Base-by-base conservation (phyloP, 2,113 vertebrate species). In the Orthonyx spaldingii region DNA sequence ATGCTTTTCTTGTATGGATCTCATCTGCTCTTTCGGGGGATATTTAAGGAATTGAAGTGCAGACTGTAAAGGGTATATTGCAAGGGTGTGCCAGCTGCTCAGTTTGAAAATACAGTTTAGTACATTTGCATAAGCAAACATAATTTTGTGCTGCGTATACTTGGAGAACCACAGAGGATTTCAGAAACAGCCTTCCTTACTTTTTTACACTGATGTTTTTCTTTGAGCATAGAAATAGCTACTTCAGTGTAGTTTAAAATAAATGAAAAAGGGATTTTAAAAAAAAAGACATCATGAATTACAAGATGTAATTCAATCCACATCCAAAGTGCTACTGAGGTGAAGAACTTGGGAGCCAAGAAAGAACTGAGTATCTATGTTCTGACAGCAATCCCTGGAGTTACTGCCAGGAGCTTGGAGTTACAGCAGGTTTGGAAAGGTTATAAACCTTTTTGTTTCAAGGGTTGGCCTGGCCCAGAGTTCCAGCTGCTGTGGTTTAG, bases 71-170 rank as follows among this genome's bases (percentile, higher is more conserved):
- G 81, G 89, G 68, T 90, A 12, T 56, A 9, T 77, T 86, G 72
- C 76, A 94, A 90, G 95, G 80, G 68, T 89, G 86, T 92, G 86
- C 94, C 95, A 90, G 95, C 96, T 97, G 93, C 84, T 94, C 2
- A 0, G 59, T 42, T 89, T 78, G 76, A 84, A 72, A 87, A 59
- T 66, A 63, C 7, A 66, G 56, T 87, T 95, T 52, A 47, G 80
- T 74, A 26, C 0, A 28, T 87, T 93, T 85, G 66, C 78, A 76
- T 76, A 95, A 94, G 74, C 78, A 82, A 96, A 76, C 28, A 4
- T 66, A 63, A 86, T 95, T 94, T 92, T 10, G 32, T 92, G 42
- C 76, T 66, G 42, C 52, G 59, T 77, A 21, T 86, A 59, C 64
- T 84, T 80, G 7, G n/a, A 87, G 83, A 72, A 76, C 60, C 86